Percentiles rank a stretch among this genome's conserved stretches.
Evolutionary conservation across 2,113 vertebrate species (phyloP).

Genomic region (Oceanites oceanicus): DNA sequence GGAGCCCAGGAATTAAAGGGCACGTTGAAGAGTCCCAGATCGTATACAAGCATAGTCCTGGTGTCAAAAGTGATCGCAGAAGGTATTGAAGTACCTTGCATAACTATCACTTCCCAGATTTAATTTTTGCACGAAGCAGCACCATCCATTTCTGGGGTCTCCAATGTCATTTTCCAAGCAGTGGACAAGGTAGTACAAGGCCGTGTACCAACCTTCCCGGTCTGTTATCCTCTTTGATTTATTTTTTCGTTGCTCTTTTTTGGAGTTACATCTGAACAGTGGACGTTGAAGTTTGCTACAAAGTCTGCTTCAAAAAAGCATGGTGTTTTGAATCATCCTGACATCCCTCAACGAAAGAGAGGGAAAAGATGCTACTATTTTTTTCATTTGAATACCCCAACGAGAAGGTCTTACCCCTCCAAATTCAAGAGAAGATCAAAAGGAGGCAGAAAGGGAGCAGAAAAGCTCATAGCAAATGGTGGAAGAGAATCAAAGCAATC

Average conservation of each 20-base stretch:
- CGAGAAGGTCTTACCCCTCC: neutral
- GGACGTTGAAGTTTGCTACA: neutral
- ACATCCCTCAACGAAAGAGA: neutral
- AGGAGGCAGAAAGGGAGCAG: neutral
- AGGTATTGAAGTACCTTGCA: neutral
- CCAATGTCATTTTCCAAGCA: neutral
- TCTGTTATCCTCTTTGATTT: neutral
- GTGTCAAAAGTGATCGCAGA: neutral
- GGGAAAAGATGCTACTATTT: neutral
- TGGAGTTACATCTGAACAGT: neutral
- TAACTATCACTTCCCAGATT: neutral
- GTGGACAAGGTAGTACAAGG: neutral
- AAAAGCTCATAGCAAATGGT: neutral
- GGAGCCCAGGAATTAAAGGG: neutral
- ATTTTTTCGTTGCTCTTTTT: neutral
- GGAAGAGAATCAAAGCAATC: neutral
- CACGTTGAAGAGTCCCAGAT: rapidly evolving
- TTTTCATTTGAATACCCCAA: neutral
- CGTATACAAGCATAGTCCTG: too few relatives aligned
- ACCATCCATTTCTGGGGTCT: neutral
- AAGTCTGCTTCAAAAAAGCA: neutral
- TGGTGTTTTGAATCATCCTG: neutral
- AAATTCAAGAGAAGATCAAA: neutral
- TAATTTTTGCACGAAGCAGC: neutral
- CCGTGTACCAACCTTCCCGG: rapidly evolving